Conservation (phyloP, 2,113 vertebrate genomes). For the Sceloporus undulatus region DNA sequence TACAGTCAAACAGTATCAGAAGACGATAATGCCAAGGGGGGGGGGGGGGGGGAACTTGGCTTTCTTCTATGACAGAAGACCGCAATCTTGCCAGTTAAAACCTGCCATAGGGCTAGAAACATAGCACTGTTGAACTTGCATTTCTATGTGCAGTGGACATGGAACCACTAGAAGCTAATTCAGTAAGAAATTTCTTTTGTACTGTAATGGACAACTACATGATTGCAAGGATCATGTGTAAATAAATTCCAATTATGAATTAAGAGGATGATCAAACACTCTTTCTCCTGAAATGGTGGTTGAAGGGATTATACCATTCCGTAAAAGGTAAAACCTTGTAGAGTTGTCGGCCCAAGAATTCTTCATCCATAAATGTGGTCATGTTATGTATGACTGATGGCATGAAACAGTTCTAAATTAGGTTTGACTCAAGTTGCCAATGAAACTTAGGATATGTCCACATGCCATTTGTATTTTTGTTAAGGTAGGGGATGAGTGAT, state of each 20-base stretch:
- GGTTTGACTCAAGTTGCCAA: background rate
- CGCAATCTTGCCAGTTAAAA: background rate
- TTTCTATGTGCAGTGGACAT: background rate
- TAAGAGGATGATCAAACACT: background rate
- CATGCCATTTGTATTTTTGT: background rate
- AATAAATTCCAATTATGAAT: background rate
- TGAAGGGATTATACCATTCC: too few relatives aligned
- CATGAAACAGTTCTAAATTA: background rate
- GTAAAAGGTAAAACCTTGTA: background rate
- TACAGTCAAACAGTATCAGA: constrained; percentile 37
- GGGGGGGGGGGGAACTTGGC: background rate
- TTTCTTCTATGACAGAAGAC: background rate
- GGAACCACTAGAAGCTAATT: background rate
- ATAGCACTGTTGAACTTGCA: background rate
- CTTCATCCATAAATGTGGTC: background rate
- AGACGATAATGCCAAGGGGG: background rate
- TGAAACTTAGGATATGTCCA: background rate
- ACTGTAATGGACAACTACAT: background rate
- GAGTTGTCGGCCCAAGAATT: background rate
- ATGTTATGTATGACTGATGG: background rate
- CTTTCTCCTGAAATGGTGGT: background rate
- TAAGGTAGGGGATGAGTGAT: background rate
- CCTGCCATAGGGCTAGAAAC: background rate
- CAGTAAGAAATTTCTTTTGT: background rate
- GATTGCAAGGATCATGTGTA: background rate